Evolutionary conservation across 2,888 invertebrate species (phyloP), one percentile per base, ranked within the genome.

Genomic region (Acanthoscelides obtectus): DNA sequence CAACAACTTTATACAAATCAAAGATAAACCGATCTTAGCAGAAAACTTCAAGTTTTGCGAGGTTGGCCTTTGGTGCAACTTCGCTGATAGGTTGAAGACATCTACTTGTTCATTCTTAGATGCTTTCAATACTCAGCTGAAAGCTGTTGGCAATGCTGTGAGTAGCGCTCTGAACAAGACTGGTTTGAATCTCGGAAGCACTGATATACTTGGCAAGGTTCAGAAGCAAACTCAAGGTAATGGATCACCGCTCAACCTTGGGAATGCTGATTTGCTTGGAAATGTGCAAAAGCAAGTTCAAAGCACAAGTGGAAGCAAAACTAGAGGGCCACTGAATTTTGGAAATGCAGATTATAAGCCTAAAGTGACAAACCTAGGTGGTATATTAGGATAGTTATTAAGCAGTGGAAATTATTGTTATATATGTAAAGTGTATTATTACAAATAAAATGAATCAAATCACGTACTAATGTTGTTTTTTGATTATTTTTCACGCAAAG

Each of bases 1-100:
- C 19, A 87, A 87, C 72, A 87, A 87, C 65, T 91, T 87, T 78
- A 85, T 91, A n/a, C 87, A 88, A 78, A 86, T 91, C 20, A 84
- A 85, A 45, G 83, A 87, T 0, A 83, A 86, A 69, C 85, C 89
- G 19, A 84, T 85, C 73, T 70, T 87, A 0, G 82, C 83, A 2
- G 85, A 86, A 25, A 86, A 87, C 79, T 89, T 88, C 85, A 77
- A 90, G 78, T 90, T 88, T 79, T 92, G 92, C 79, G 89, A 92
- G 83, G 91, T 92, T 87, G 92, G 89, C 5, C 81, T 92, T 6
- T 92, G 92, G 92, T 88, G 90, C 2, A 90, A 90, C 73, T 86
- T 90, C 71, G 87, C 85, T 0, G 88, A 91, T 71, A 84, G 90
- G 74, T 80, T 92, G 21, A 86, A 88, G 71, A 89, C 88, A 22